phyloP scores from a whole-genome alignment of 1,140 invertebrate species.

The Eriosoma lanigerum region DNA sequence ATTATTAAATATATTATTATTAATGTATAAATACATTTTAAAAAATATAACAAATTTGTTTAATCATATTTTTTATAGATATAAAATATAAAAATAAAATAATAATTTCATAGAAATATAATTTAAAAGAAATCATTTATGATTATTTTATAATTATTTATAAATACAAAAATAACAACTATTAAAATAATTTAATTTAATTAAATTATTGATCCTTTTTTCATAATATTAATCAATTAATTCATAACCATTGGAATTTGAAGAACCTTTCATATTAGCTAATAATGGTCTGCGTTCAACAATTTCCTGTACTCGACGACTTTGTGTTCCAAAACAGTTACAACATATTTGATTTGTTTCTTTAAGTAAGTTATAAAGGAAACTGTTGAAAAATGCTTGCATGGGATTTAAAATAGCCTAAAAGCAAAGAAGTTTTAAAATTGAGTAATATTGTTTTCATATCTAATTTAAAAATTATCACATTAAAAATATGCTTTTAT shows the following conservation, averaged over 20 bases:
- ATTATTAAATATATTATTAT: neutral
- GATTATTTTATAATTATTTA: neutral
- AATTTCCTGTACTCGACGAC: neutral
- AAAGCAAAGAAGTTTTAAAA: conserved; percentile 55
- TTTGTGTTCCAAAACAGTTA: conserved; percentile 2
- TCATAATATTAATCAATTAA: conserved; percentile 19
- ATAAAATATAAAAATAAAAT: neutral
- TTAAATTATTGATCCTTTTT: neutral
- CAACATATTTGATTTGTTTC: conserved; percentile 36
- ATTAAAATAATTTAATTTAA: neutral
- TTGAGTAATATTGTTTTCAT: neutral
- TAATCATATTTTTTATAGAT: neutral
- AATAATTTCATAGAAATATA: neutral
- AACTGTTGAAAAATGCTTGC: conserved; percentile 76
- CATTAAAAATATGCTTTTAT: conserved; percentile 36
- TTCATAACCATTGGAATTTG: conserved; percentile 49
- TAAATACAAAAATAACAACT: neutral
- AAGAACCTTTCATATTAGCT: conserved; percentile 40
- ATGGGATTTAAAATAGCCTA: conserved; percentile 79
- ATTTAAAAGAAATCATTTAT: neutral
- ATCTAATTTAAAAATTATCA: too few relatives aligned
- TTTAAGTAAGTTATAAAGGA: conserved; percentile 69
- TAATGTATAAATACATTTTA: neutral
- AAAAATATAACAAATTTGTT: neutral
- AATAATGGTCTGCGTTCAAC: conserved; percentile 23